Evolutionary conservation across 2,113 vertebrate genomes (phyloP).

Genomic region (Lepisosteus oculatus): DNA sequence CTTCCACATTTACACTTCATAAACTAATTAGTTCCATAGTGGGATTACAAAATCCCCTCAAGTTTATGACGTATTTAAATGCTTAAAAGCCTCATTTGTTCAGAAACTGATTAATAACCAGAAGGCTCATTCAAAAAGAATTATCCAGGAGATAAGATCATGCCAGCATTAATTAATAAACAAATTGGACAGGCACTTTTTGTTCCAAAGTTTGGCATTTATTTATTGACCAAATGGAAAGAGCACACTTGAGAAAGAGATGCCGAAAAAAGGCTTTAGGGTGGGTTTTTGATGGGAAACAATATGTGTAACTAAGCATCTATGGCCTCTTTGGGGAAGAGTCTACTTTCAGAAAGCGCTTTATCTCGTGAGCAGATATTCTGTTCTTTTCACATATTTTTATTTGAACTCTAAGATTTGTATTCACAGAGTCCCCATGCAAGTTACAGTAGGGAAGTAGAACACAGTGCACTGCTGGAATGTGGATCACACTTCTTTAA

Average conservation of each 20-base stretch:
- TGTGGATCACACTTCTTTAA: no score
- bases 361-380: not conserved
- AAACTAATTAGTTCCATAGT: no score
- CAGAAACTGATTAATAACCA: slow-evolving; percentile 21
- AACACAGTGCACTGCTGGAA: no score
- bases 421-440: no score
- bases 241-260: not conserved
- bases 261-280: not conserved
- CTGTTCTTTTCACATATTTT: no score
- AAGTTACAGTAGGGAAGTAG: no score
- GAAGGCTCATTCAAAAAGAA: not conserved
- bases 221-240: not conserved
- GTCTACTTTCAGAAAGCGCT: not conserved
- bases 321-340: not conserved
- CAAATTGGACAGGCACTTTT: slow-evolving; percentile 9
- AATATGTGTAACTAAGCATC: not conserved
- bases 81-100: slow-evolving; percentile 18
- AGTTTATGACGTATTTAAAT: not conserved
- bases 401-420: no score
- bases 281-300: not conserved
- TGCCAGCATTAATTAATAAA: slow-evolving; percentile 14
- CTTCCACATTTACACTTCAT: no score
- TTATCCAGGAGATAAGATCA: slow-evolving; percentile 14
- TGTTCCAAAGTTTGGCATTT: slow-evolving; percentile 4
- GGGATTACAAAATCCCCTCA: not conserved